These are phyloP conservation scores for Lethocerus indicus DNA, from an alignment of 1,140 invertebrate genomes.

Conservation along the genomic window DNA sequence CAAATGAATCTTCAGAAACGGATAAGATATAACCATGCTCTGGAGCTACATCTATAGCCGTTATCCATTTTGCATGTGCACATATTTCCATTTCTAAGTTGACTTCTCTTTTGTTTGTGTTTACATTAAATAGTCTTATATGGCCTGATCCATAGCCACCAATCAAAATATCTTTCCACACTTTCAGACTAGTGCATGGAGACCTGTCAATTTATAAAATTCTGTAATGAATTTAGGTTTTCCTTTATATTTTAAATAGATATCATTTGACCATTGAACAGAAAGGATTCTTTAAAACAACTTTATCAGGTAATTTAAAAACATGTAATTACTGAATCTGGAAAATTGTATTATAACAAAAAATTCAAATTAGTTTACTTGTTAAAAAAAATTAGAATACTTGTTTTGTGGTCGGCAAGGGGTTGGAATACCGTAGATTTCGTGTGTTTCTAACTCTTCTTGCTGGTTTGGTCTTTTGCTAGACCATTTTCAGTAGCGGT, in stretches of 20 bases:
- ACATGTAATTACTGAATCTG: no score
- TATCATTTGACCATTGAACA: background rate
- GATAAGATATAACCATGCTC: constrained; percentile 26
- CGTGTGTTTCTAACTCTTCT: no score
- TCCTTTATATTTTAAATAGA: background rate
- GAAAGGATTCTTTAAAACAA: background rate
- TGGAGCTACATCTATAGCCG: constrained; percentile 26
- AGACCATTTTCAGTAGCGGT: no score
- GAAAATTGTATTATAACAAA: no score
- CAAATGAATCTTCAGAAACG: constrained; percentile 29
- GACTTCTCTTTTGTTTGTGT: constrained; percentile 17
- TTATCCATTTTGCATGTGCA: constrained; percentile 30
- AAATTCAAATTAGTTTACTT: no score
- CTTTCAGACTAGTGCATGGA: constrained; percentile 18
- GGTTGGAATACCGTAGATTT: no score
- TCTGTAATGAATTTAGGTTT: no score
- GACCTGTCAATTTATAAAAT: constrained; percentile 13
- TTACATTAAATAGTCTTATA: constrained; percentile 23
- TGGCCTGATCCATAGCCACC: constrained; percentile 31
- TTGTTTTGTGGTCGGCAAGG: no score
- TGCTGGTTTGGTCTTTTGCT: no score
- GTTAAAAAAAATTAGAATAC: no score
- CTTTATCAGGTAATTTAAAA: no score
- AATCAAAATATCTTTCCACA: constrained; percentile 21
- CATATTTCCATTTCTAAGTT: constrained; percentile 25